A percentile compares a stretch with the other conserved stretches of the same genome.
Evolutionary conservation across 2,113 vertebrate genomes (phyloP).

Genomic region (Onychostruthus taczanowskii): DNA sequence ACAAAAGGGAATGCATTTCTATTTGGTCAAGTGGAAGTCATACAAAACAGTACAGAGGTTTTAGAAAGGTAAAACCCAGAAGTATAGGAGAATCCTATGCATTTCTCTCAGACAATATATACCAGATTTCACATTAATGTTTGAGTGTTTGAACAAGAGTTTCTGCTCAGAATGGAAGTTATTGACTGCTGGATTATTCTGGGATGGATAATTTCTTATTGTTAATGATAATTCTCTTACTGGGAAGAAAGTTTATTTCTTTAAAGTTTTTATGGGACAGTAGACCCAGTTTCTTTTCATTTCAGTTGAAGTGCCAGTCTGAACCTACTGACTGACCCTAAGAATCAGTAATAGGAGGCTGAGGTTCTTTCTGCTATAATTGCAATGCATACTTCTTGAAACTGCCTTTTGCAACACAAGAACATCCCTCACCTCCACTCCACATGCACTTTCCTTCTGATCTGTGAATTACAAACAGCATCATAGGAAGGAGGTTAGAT

Average conservation of each 20-base stretch:
- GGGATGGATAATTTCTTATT: neutral
- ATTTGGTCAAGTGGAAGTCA: neutral
- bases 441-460: neutral
- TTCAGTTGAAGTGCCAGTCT: neutral
- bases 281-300: neutral
- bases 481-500: neutral
- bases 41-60: neutral
- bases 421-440: neutral
- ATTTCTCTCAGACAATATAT: neutral
- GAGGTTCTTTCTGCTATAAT: neutral
- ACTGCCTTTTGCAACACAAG: neutral
- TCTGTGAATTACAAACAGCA: neutral
- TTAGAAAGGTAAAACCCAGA: neutral
- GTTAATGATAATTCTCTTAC: neutral
- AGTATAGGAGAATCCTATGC: neutral
- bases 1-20: neutral
- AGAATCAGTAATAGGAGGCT: neutral
- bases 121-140: neutral
- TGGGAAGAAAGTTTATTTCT: neutral
- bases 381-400: neutral
- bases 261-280: neutral
- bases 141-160: neutral
- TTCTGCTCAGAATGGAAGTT: neutral
- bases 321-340: neutral
- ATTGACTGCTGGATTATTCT: neutral